Evolutionary conservation across 2,797 vertebrate genomes (phyloP), one percentile per base, ranked within the genome.

Genomic region (Chiloscyllium punctatum): DNA sequence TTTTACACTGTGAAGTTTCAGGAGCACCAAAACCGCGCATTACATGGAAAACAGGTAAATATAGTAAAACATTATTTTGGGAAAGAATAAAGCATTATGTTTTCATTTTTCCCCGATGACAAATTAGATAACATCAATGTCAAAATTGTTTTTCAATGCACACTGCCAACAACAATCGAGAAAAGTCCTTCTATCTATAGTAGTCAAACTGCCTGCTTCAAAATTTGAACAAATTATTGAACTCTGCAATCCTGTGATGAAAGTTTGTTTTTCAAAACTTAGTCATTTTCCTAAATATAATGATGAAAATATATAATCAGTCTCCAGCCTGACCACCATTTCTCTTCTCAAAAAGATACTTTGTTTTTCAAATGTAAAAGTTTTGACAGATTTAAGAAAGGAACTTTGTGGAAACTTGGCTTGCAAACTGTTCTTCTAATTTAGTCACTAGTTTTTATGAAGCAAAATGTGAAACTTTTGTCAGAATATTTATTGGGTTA

Each of bases 1-100:
- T 97, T 69, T 98, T 99, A 95, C 97, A 96, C 96, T 99, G 99
- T n/a, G 98, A 98, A 95, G 98, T 98, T 18, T 98, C 98, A 0
- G 99, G 99, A n/a, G 98, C 99, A 66, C 99, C 99, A 68, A 98
- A 98, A 95, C 98, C 99, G 0, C 98, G 98, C 96, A 98, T 99
- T 97, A 98, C 97, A 2, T 99, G 99, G 99, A 99, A 97, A 96
- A 99, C 97, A 98, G 99, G 99, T 99, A 98, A 79, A 62, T 68
- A 91, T 42, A 53, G 8, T 77, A n/a, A 77, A 74, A 77, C 6
- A 53, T 74, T 95, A 9, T 15, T 53, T 77, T n/a, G 48, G 71
- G 33, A 48, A 77, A 77, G 4, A 72, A 48, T 48, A 33, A 16
- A 62, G n/a, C 53, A 62, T n/a, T 23, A 42, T 92, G 7, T 0